Base-by-base conservation (phyloP, 2,888 invertebrate species). In the Limnephilus auricula region DNA sequence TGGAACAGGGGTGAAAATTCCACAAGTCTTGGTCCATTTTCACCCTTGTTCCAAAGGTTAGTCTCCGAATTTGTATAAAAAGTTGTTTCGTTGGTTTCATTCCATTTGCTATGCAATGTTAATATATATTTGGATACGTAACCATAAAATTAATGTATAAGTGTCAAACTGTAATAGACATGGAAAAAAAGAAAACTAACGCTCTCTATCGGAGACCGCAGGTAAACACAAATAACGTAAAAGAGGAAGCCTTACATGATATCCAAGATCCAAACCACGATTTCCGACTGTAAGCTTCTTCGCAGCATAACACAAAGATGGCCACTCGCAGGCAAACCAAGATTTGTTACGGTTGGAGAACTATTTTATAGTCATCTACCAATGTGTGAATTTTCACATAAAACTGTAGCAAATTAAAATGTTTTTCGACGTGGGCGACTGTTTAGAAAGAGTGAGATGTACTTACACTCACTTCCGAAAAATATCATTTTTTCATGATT, bases 241-340 rank as follows among this genome's bases (percentile, higher is more conserved):
- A 65, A 65, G 25, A 65, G 25, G 6, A 65, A 25, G 18, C 13
- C 50, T 65, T 25, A 6, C 6, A 65, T 9, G 5, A 25, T 32
- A 82, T 82, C 82, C n/a, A 34, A 34, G 82, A 34, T 82, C 25
- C 82, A 82, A 82, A 82, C 82, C 82, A 34, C 31, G 5, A 34
- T 82, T 82, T 34, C 82, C 82, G 6, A 15, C 25, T 0, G 4
- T 25, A 34, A 82, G 37, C 2, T 25, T 34, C 25, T 65, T 65
- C 25, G n/a, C n/a, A n/a, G 25, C 65, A 9, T n/a, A 65, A 65
- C 6, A 65, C 65, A 65, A 65, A 65, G 65, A 65, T 65, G 65
- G 65, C 65, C n/a, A 65, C n/a, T n/a, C 25, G 65, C 25, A n/a
- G 25, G 25, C 65, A 65, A 65, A 2, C 65, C 9, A 25, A 6